phyloP scores from a whole-genome alignment of 1,140 invertebrate species.

The Periplaneta americana region DNA sequence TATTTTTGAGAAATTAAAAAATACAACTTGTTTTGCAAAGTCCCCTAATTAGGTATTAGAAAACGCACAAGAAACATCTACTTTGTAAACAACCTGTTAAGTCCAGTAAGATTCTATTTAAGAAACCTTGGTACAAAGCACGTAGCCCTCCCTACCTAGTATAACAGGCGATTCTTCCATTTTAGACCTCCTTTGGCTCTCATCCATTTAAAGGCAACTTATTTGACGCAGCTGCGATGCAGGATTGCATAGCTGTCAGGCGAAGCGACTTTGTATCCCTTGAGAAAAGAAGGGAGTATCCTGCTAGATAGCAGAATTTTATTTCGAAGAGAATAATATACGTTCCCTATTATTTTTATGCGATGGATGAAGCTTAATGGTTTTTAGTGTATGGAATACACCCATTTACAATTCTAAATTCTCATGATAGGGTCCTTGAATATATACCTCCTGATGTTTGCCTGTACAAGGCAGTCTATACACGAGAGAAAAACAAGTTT shows the following conservation, averaged over 20 bases:
- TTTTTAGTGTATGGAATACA: not conserved
- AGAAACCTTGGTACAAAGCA: too few relatives aligned
- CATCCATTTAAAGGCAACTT: not conserved
- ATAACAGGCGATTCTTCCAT: too few relatives aligned
- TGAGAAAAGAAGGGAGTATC: not conserved
- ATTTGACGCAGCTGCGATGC: conserved; percentile 6
- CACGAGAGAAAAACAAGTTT: too few relatives aligned
- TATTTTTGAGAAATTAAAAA: too few relatives aligned
- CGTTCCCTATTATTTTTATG: not conserved
- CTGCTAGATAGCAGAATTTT: not conserved
- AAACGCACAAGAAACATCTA: too few relatives aligned
- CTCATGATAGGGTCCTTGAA: not conserved
- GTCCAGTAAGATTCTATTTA: too few relatives aligned
- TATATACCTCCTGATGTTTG: too few relatives aligned
- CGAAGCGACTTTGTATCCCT: not conserved
- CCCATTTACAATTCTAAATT: not conserved
- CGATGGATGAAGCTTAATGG: not conserved
- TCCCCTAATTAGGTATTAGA: too few relatives aligned
- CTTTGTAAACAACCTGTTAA: too few relatives aligned
- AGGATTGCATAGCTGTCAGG: conserved; percentile 2
- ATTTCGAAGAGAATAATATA: not conserved
- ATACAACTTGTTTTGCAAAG: too few relatives aligned
- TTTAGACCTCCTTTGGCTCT: not conserved
- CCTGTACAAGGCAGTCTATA: too few relatives aligned
- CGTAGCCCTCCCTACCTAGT: too few relatives aligned